Base-by-base conservation (phyloP, 2,888 invertebrate species). In the Euplagia quadripunctaria region DNA sequence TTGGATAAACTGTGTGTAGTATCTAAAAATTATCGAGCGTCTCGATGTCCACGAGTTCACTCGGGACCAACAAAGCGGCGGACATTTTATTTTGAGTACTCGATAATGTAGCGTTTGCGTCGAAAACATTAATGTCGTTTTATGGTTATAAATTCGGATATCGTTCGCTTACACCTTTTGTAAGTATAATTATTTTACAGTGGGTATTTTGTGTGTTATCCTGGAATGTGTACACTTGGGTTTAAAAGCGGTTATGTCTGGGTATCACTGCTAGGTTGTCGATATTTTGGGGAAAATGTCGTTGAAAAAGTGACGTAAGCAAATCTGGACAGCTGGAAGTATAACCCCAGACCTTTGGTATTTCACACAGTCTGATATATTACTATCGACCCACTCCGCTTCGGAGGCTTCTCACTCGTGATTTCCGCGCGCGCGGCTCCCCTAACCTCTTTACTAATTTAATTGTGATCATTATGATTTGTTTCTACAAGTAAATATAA, bases 51-150 rank as follows among this genome's bases (percentile, higher is more conserved):
- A 96, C 96, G 95, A 95, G 95, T 96, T 95, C 95, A 95, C 90
- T 95, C 93, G 93, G 94, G 92, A 95, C 95, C 95, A 95, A 96
- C 96, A 95, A 95, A 95, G 96, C 96, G 96, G 96, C 96, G 96
- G 96, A 96, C 96, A 96, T 96, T 96, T 96, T 96, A 96, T 96
- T 96, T 96, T 95, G 95, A 95, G 94, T 94, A 94, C 93, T 95
- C 94, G 94, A 96, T 96, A 96, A 96, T 96, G 96, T 96, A 96
- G 96, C 95, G 92, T 94, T 95, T 94, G 95, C 93, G 92, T 94
- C 90, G 94, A 93, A 94, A 94, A 95, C 92, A 94, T 94, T 95
- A 92, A 96, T 95, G 95, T 94, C 94, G 93, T 95, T 96, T 94
- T 94, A 94, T 95, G 92, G 94, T 95, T 93, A 92, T 92, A 92